Base-by-base conservation (phyloP, 1,140 invertebrate species). In the Camponotus vicinus region DNA sequence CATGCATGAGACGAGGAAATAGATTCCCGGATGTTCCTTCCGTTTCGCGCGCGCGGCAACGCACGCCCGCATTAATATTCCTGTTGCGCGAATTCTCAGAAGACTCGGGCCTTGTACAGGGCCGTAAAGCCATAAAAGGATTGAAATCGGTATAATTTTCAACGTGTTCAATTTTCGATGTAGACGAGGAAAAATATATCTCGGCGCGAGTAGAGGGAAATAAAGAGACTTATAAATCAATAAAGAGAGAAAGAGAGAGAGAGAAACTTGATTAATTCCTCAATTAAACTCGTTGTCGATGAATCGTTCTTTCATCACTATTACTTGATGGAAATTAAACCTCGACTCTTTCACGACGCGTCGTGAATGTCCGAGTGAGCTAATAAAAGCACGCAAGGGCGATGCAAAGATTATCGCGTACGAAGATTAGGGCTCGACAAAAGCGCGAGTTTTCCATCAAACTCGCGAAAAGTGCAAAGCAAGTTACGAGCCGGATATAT, bases 1-100 rank as follows among this genome's bases (percentile, higher is more conserved):
- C 69, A 83, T 83, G 69, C 55, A 83, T 83, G 79, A 83, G 79
- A 34, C 55, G 32, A 75, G 79, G 69, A 83, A 82, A 83, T 83
- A 83, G 69, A 83, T 83, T 83, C 79, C 42, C 61, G 79, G 69
- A 83, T 83, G 79, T 63, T 73, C 79, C 69, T 75, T 83, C 69
- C 69, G 69, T 57, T 21, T 73, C 21, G 52, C 57, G 79, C 79
- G 49, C 40, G 55, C 40, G 52, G 52, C 7, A 45, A 61, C 52
- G 55, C 55, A 61, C 79, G 55, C 37, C 55, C 52, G 52, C 69
- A 83, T 83, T 83, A 83, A 83, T 83, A 83, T 83, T 75, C 69
- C 69, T 59, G 55, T 83, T 83, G 69, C 69, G 11, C 52, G 79
- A 75, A 75, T 83, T 73, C 79, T 83, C 79, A 83, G 79, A 83